A percentile compares a stretch with the other conserved stretches of the same genome.
Conservation (phyloP, 2,113 vertebrate species). For the Callipepla californica region DNA sequence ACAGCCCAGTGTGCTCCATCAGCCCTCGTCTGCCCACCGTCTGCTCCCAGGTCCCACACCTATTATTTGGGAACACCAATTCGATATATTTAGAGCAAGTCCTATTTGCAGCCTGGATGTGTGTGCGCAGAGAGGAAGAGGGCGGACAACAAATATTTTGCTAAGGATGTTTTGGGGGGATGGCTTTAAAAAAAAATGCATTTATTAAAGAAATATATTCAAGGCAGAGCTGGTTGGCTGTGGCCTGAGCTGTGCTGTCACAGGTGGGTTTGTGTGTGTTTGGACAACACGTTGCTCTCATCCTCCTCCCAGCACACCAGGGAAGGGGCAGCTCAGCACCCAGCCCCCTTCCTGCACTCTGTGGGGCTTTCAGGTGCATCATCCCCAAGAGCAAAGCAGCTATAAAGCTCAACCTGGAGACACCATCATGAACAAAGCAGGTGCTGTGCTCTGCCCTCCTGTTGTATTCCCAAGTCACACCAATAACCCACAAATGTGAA, state of each 20-base stretch:
- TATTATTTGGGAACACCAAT: constrained; percentile 19
- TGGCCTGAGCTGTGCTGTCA: not conserved
- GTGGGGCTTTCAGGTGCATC: not conserved
- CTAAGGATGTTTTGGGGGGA: constrained; percentile 32
- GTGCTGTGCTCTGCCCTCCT: not conserved
- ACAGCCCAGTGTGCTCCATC: not conserved
- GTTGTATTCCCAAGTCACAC: not conserved
- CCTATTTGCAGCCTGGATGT: not conserved
- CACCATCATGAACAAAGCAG: rapidly evolving
- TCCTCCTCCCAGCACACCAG: not conserved
- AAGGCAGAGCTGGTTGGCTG: not conserved
- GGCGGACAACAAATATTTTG: constrained; percentile 53
- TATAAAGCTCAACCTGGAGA: not conserved
- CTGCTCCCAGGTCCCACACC: not conserved
- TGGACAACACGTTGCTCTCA: not conserved
- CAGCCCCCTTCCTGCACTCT: too few relatives aligned
- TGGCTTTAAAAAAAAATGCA: not conserved
- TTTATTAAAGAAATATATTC: not conserved
- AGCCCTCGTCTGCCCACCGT: constrained; percentile 18
- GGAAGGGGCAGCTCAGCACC: not conserved
- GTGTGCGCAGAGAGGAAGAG: not conserved
- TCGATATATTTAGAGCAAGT: not conserved
- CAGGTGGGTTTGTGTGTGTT: not conserved
- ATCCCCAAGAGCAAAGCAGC: not conserved
- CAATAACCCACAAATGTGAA: not conserved